Conservation (phyloP, 2,888 invertebrate genomes). For the Xylophagus ater region DNA sequence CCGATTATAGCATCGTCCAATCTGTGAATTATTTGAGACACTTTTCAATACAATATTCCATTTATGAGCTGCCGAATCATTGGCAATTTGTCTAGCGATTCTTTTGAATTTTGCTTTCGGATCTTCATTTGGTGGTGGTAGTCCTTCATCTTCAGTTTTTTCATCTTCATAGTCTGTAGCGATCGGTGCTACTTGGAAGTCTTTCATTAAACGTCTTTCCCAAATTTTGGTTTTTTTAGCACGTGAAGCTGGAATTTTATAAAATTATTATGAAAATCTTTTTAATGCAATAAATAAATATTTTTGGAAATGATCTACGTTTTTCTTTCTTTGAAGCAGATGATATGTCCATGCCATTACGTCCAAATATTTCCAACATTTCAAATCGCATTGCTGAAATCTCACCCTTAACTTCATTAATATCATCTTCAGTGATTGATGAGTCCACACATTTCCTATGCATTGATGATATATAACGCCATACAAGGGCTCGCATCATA, state of each 20-base stretch:
- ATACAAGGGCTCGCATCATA: conserved; percentile 82
- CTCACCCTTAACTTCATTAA: conserved; percentile 90
- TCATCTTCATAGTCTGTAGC: conserved; percentile 41
- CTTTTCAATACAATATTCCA: conserved; percentile 61
- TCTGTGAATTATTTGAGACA: conserved; percentile 56
- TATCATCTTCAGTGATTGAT: conserved; percentile 83
- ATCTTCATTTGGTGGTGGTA: conserved; percentile 45
- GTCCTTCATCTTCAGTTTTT: conserved; percentile 26
- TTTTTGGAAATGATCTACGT: conserved; percentile 41
- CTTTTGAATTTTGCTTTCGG: conserved; percentile 58
- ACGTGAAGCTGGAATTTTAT: conserved; percentile 45
- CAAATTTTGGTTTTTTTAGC: conserved; percentile 72
- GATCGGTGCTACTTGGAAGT: conserved; percentile 74
- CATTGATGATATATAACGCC: conserved; percentile 82
- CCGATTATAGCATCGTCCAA: conserved; percentile 61
- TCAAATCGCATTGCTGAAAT: conserved; percentile 87
- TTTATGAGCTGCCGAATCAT: conserved; percentile 56
- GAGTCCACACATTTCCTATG: conserved; percentile 75
- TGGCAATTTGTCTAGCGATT: conserved; percentile 61
- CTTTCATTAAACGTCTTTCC: conserved; percentile 81
- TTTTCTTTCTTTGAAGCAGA: conserved; percentile 62
- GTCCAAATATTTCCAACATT: conserved; percentile 75
- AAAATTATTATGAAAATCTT: not conserved
- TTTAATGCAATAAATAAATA: not conserved
- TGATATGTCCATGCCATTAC: conserved; percentile 77